These are phyloP conservation scores for Tragelaphus strepsiceros DNA, from an alignment of 2,113 vertebrate genomes.

Conservation along the genomic window DNA sequence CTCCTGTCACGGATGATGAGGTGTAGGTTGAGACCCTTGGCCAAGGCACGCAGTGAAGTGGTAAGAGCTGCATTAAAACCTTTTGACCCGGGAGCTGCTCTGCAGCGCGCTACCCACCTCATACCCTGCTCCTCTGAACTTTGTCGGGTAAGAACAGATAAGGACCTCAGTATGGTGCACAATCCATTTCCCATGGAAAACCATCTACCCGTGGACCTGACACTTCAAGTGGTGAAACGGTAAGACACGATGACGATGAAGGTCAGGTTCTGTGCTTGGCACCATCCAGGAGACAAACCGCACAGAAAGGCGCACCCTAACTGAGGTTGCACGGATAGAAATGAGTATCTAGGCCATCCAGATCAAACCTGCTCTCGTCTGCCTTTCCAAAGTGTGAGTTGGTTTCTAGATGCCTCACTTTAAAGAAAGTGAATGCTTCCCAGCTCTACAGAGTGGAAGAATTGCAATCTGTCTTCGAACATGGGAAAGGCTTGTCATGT, in stretches of 20 bases:
- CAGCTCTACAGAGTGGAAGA: not conserved
- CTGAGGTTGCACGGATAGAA: not conserved
- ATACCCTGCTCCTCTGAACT: not conserved
- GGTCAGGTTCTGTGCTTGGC: not conserved
- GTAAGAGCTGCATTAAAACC: not conserved
- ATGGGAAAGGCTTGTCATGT: not conserved
- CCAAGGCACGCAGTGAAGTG: not conserved
- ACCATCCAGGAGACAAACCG: not conserved
- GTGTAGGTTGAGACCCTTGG: not conserved
- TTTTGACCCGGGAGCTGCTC: not conserved
- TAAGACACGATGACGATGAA: not conserved
- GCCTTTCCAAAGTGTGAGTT: not conserved
- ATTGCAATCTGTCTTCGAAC: not conserved
- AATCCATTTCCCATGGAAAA: not conserved
- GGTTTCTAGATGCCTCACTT: not conserved
- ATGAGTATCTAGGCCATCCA: not conserved
- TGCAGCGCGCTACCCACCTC: not conserved
- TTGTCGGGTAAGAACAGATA: not conserved
- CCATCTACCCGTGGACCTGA: not conserved
- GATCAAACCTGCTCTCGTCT: not conserved
- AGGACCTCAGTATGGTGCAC: not conserved
- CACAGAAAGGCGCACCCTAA: not conserved
- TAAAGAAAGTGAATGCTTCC: not conserved
- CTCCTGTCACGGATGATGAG: not conserved
- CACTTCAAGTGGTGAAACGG: not conserved